Evolutionary conservation across 2,113 vertebrate species (phyloP), one percentile per base, ranked within the genome.

Genomic region (Leiothrix lutea): DNA sequence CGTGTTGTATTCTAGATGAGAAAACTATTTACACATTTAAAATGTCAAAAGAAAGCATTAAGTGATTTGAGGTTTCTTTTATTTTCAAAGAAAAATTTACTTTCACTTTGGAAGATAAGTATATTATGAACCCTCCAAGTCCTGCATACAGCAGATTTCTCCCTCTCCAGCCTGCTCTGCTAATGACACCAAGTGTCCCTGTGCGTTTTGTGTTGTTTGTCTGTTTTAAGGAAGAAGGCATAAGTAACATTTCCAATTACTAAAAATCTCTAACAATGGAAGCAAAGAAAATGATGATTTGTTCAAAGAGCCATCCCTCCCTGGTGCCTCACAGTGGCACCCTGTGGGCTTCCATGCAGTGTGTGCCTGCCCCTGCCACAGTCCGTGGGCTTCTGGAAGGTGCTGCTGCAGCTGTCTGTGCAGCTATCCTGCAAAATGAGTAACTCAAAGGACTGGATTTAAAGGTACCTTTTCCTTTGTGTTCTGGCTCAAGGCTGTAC

Each of bases 271-370:
- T 74, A 13, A 26, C 6, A 23, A 53, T 4, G 36, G 88, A 69
- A 85, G 33, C 19, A 69, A 47, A 61, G 53, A 31, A 69, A 53
- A 13, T 40, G 5, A 9, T 60, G 50, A 36, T 47, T 31, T 60
- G 65, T 61, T 20, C 22, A 35, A 69, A 80, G 50, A 89, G 38
- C 35, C 4, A 0, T 62, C 57, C 31, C 4, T 57, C 42, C 25
- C 22, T 18, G 33, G 47, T 62, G 70, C 28, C 45, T 85, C 23
- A 2, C 3, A 1, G 15, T 17, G 75, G 15, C 8, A 65, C 18
- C 24, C 17, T 42, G 25, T 28, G 82, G 44, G 18, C 16, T 10
- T 0, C 31, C 61, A 5, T 20, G 24, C 14, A 6, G 12, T 0
- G 0, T 48, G 31, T 40, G 47, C 53, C 58, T 42, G 47, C 33